These are phyloP conservation scores for Brachionichthys hirsutus DNA, from an alignment of 2,113 vertebrate species.

Conservation along the genomic window DNA sequence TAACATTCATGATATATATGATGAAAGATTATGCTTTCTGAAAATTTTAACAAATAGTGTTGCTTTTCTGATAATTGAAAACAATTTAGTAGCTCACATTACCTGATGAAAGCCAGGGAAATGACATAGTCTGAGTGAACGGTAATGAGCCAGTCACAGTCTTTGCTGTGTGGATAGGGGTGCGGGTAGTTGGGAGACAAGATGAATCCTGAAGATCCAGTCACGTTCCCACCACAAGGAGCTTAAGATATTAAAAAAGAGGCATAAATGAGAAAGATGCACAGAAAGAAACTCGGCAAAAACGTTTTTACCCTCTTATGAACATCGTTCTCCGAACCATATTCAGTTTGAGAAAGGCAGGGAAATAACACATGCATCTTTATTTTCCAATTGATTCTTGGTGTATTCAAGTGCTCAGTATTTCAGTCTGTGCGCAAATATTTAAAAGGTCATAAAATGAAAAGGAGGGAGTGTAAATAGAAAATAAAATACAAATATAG, in stretches of 20 bases:
- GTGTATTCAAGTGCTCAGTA: not conserved
- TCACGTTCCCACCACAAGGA: constrained; percentile 97
- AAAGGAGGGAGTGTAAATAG: too few species aligned
- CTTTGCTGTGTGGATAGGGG: constrained; percentile 97
- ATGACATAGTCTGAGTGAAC: constrained; percentile 96
- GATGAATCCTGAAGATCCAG: constrained; percentile 96
- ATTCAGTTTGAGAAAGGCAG: constrained; percentile 1
- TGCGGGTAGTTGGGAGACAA: constrained; percentile 97
- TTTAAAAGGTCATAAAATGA: too few species aligned
- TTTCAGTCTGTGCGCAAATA: not conserved
- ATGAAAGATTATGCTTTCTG: not conserved
- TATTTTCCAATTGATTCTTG: not conserved
- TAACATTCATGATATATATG: not conserved
- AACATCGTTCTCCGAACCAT: not conserved
- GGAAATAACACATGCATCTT: not conserved
- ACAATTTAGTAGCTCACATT: constrained; percentile 1
- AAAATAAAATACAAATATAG: too few species aligned
- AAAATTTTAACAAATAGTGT: too few species aligned
- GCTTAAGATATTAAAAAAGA: constrained; percentile 73
- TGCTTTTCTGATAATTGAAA: not conserved
- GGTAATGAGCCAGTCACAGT: constrained; percentile 95
- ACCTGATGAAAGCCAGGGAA: constrained; percentile 98
- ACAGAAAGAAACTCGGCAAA: not conserved
- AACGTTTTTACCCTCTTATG: not conserved
- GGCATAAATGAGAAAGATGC: constrained; percentile 6